These are phyloP conservation scores for Endotricha flammealis DNA, from an alignment of 2,888 invertebrate genomes.

Conservation along the genomic window DNA sequence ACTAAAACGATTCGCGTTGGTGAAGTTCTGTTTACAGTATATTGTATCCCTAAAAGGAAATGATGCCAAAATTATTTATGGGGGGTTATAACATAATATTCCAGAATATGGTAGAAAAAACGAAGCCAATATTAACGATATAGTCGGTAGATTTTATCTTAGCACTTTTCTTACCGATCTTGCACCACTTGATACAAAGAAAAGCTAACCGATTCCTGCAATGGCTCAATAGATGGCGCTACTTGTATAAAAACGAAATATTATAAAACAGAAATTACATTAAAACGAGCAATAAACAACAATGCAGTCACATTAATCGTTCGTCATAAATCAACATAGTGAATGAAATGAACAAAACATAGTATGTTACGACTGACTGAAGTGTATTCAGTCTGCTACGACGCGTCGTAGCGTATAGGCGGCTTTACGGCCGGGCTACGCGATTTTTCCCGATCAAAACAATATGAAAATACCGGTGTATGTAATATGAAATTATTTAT, in stretches of 20 bases:
- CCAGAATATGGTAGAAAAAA: too few species aligned
- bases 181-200: too few species aligned
- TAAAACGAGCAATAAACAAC: conserved; percentile 6
- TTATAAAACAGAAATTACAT: background rate
- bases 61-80: too few species aligned
- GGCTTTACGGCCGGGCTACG: conserved; percentile 30
- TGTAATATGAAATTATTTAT: too few species aligned
- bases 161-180: too few species aligned
- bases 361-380: background rate
- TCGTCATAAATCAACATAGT: conserved; percentile 3
- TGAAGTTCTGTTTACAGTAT: too few species aligned
- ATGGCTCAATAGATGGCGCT: conserved; percentile 34
- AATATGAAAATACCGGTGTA: conserved; percentile 23
- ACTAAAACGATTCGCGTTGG: too few species aligned
- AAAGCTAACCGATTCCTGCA: conserved; percentile 17
- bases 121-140: too few species aligned
- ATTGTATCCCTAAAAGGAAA: too few species aligned
- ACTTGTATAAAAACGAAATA: conserved; percentile 17
- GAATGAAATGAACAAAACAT: background rate
- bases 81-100: too few species aligned
- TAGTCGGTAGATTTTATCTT: too few species aligned
- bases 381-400: conserved; percentile 40
- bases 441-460: conserved; percentile 15
- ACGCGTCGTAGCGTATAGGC: conserved; percentile 43
- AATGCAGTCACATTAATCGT: background rate